These are phyloP conservation scores for Manduca sexta DNA, from an alignment of 1,140 invertebrate species.

Conservation along the genomic window DNA sequence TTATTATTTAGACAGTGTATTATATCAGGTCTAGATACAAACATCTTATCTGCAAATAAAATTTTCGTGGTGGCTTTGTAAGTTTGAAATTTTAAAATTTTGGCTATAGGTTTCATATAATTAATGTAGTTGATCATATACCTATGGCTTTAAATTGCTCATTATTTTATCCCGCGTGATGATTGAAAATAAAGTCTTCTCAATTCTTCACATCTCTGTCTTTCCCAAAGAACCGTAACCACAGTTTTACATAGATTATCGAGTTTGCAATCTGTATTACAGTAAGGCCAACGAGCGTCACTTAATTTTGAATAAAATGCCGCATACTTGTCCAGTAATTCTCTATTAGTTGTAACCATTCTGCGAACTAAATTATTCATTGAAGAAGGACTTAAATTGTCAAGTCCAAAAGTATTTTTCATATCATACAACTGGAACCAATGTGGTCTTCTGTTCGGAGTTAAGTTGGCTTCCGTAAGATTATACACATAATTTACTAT, in stretches of 20 bases:
- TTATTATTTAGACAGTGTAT: background rate
- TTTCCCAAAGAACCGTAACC: conserved; percentile 72
- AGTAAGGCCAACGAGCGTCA: conserved; percentile 62
- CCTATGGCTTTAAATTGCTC: no score
- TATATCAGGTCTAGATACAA: no score
- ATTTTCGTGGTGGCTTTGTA: no score
- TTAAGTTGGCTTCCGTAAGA: conserved; percentile 83
- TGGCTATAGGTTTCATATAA: background rate
- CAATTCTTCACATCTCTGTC: conserved; percentile 73
- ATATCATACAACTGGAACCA: conserved; percentile 83
- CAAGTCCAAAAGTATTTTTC: conserved; percentile 75
- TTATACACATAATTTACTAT: conserved; percentile 85
- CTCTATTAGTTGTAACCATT: conserved; percentile 63
- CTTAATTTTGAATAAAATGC: conserved; percentile 75
- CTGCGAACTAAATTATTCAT: conserved; percentile 68
- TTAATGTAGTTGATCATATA: no score
- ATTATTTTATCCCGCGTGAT: no score
- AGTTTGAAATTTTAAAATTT: no score
- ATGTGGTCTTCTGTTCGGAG: conserved; percentile 66
- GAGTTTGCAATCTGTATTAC: conserved; percentile 74
- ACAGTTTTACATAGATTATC: conserved; percentile 75
- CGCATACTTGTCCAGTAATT: conserved; percentile 60
- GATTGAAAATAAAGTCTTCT: conserved; percentile 19
- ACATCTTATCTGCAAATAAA: no score
- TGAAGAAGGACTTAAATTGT: conserved; percentile 61